Base-by-base conservation (phyloP, 64 coral and sea anemone genomes). In the Porites lutea region DNA sequence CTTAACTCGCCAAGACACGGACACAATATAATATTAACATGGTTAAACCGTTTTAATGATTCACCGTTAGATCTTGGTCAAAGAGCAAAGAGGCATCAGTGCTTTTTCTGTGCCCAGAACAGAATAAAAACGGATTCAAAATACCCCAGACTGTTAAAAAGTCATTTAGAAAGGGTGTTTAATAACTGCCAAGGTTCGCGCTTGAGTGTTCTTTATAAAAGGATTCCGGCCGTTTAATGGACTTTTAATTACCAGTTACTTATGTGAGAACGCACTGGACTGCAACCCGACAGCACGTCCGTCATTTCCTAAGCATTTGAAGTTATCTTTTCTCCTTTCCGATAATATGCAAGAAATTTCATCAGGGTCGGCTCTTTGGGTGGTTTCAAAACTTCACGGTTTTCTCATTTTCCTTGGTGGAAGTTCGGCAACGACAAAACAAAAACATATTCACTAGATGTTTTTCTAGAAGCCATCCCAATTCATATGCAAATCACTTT, bases 401-500 rank as follows among this genome's bases (percentile, higher is more conserved):
- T 2, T 16, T 2, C 27, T 6, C 9, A 83, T 66, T 64, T 48
- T 14, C 69, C 47, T 52, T 11, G 14, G 20, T 69, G 3, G 11
- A 5, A 3, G 1, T 13, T 11, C 7, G 20, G 46, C 18, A 48
- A 6, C 22, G 2, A 67, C 19, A 15, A 51, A 84, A 84, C 81
- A 68, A 84, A 21, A 5, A 66, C 18, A 51, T 3, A 44, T 19
- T 19, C 18, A 51, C 46, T 18, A 47, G 5, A 68, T 16, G 18
- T 68, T 45, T 49, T 46, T 68, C 13, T 16, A 13, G 48, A 68
- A 68, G 5, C 44, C 8, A 18, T 13, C 19, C 63, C 59, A 50
- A 84, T 84, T 84, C 81, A 68, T 68, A 84, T 84, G 81, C 63
- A 84, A 84, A 84, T 84, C 37, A 47, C 61, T 3, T 19, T 61